These are phyloP conservation scores for Aulostomus chinensis DNA, from an alignment of 2,797 vertebrate genomes.

Conservation along the genomic window DNA sequence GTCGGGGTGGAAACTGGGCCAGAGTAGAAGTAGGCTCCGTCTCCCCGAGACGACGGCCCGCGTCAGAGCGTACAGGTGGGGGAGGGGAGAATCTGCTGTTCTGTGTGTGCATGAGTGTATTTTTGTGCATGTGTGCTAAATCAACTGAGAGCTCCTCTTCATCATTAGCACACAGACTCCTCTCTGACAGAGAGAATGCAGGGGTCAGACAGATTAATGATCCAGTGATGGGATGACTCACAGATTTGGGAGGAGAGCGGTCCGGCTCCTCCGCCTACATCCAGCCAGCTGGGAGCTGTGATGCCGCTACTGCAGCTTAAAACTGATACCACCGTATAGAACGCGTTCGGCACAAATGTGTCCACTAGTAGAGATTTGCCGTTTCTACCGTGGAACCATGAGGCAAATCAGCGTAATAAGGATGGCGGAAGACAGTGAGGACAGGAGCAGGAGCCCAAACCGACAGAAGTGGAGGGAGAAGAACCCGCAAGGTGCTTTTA, in stretches of 20 bases:
- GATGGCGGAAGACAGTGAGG: too few relatives aligned
- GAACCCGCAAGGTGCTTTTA: too few relatives aligned
- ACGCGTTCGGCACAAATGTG: too few relatives aligned
- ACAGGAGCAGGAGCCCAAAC: too few relatives aligned
- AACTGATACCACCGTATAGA: conserved; percentile 6
- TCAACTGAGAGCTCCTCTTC: conserved; percentile 31
- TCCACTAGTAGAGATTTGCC: not conserved
- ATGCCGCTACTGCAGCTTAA: conserved; percentile 28
- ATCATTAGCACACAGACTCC: conserved; percentile 55
- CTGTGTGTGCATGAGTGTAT: conserved; percentile 3
- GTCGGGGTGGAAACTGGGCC: conserved; percentile 56
- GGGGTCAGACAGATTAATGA: conserved; percentile 71
- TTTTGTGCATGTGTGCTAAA: conserved; percentile 27
- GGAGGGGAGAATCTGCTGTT: conserved; percentile 40
- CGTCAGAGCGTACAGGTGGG: conserved; percentile 41
- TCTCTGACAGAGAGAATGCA: conserved; percentile 46
- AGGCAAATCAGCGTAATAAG: too few relatives aligned
- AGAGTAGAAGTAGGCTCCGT: conserved; percentile 37
- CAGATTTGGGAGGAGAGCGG: conserved; percentile 59
- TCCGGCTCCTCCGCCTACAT: conserved; percentile 47
- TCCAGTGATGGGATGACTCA: conserved; percentile 65
- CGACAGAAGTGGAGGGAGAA: too few relatives aligned
- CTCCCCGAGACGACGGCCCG: conserved; percentile 19
- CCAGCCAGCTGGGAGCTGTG: conserved; percentile 33
- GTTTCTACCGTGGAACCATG: too few relatives aligned